These are phyloP conservation scores for Gobius niger DNA, from an alignment of 2,113 vertebrate species.

Conservation along the genomic window DNA sequence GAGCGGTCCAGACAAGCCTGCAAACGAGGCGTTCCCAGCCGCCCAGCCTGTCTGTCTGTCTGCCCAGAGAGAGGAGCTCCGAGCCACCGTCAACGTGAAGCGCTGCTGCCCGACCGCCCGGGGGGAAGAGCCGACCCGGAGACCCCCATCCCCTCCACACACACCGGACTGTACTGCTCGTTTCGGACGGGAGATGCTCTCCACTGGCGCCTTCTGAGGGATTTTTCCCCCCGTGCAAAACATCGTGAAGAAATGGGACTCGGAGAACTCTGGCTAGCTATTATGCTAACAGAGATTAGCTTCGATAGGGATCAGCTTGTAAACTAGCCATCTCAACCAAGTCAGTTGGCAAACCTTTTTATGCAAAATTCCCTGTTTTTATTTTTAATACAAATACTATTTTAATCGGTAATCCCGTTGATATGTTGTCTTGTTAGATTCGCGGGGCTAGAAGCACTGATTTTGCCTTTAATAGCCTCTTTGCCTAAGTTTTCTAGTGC, in stretches of 20 bases:
- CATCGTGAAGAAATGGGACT: slow-evolving; percentile 51
- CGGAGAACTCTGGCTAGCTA: slow-evolving; percentile 44
- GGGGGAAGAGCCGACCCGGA: slow-evolving; percentile 36
- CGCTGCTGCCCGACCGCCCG: slow-evolving; percentile 30
- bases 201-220: slow-evolving; percentile 15
- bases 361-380: not conserved
- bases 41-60: slow-evolving; percentile 56
- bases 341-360: slow-evolving; percentile 32
- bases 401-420: not conserved
- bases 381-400: not conserved
- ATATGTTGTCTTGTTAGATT: not conserved
- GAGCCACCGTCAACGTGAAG: slow-evolving; percentile 30
- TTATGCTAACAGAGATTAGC: slow-evolving; percentile 46
- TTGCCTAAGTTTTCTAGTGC: slow-evolving; percentile 52
- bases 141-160: slow-evolving; percentile 25
- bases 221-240: not conserved
- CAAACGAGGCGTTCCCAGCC: slow-evolving; percentile 75
- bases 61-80: slow-evolving; percentile 40
- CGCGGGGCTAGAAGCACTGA: not conserved
- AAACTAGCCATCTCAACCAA: slow-evolving; percentile 22
- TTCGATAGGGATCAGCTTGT: slow-evolving; percentile 1
- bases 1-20: slow-evolving; percentile 72
- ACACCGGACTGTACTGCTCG: slow-evolving; percentile 11
- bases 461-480: slow-evolving; percentile 33
- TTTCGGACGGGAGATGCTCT: not conserved